Evolutionary conservation across 2,888 invertebrate species (phyloP), one percentile per base, ranked within the genome.

Genomic region (Agapetus fuscipes): DNA sequence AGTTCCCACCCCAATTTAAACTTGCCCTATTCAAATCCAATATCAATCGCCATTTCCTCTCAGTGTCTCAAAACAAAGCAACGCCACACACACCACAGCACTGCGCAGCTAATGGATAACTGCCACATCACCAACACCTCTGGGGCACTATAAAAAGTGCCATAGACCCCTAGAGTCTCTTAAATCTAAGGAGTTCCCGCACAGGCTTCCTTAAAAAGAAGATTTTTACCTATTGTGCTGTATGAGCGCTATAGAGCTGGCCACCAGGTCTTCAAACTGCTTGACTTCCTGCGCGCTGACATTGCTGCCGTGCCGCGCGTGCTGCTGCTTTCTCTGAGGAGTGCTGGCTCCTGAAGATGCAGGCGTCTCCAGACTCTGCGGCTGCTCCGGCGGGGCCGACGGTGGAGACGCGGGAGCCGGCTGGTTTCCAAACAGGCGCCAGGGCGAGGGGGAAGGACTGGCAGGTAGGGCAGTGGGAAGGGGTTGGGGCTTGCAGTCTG

Each of bases 171-270:
- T n/a, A n/a, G n/a, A n/a, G n/a, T n/a, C n/a, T n/a, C n/a, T n/a
- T n/a, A n/a, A n/a, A n/a, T n/a, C n/a, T n/a, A n/a, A n/a, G n/a
- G n/a, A n/a, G n/a, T n/a, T n/a, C n/a, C n/a, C n/a, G n/a, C n/a
- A n/a, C n/a, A n/a, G n/a, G n/a, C n/a, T n/a, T n/a, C n/a, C n/a
- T n/a, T n/a, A n/a, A n/a, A n/a, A n/a, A n/a, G n/a, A n/a, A n/a
- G n/a, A n/a, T 27, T 27, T 27, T 27, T n/a, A 75, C 76, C 75
- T 66, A 51, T 78, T 76, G 59, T 81, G 76, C 53, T 80, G 80
- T 51, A 83, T 83, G 37, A 83, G 62, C 9, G 82, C 83, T 37
- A 80, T 73, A 17, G 81, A 82, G 51, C 82, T 81, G 28, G 79
- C 79, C 11, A 81, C 74, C 15, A 76, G 66, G 52, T 74, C 73